Evolutionary conservation across 2,888 invertebrate genomes (phyloP), one percentile per base, ranked within the genome.

Genomic region (Loripinus fragilis): DNA sequence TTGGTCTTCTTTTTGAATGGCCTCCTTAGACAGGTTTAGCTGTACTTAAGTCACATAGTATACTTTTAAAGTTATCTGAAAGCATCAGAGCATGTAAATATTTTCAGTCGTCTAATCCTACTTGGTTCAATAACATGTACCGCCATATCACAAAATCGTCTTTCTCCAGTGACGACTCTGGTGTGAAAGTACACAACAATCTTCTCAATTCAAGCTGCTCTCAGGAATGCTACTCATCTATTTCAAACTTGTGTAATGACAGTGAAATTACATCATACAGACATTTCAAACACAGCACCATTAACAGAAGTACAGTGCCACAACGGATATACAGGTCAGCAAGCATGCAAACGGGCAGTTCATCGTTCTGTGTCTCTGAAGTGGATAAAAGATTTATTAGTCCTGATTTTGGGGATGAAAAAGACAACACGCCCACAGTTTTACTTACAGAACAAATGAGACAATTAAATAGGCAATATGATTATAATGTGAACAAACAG

Each of bases 381-480:
- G 33, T 60, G 10, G 60, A 60, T 12, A 60, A 60, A 10, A 60
- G 60, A 20, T 60, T 60, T 33, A 33, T 60, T 33, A 60, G 60
- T 60, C 60, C 60, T 10, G 60, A 60, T 5, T 60, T 60, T 23
- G 60, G 60, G 10, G 33, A 60, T 20, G 60, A 60, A 60, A 30
- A 60, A 33, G 60, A 60, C 7, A 33, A 60, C 20, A 60, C 60
- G 10, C 60, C 60, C 2, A 60, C 60, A 5, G 60, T 33, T 17
- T 15, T 60, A 20, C 60, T 60, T 7, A 33, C 60, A n/a, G 60
- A 60, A 60, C 60, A 60, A 60, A 60, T 60, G 60, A 60, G 20
- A 10, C 17, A 8, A 20, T 33, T 60, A 15, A 60, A 60, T 33
- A 28, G 28, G 15, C 25, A 33, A 33, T 60, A 60, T 33, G 33